These are phyloP conservation scores for Vulpes vulpes DNA, from an alignment of 2,113 vertebrate genomes.

Conservation along the genomic window DNA sequence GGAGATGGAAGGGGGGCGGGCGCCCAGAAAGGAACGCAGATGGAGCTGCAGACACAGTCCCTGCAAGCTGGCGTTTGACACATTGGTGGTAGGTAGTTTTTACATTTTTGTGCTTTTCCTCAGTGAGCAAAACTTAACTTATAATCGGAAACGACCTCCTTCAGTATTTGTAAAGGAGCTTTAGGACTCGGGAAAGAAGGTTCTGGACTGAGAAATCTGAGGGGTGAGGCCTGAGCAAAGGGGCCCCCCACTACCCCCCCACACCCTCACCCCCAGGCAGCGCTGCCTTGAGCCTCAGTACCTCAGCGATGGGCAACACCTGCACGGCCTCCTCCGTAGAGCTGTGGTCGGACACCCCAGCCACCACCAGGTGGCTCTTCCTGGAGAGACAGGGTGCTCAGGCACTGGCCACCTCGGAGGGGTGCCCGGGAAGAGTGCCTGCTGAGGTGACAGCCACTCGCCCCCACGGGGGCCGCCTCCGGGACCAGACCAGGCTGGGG, in stretches of 20 bases:
- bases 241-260: not conserved
- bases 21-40: too few species aligned
- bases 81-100: not conserved
- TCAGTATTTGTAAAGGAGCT: not conserved
- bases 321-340: not conserved
- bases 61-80: not conserved
- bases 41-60: not conserved
- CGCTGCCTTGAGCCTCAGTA: not conserved
- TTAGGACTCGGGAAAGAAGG: not conserved
- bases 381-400: not conserved
- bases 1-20: not conserved
- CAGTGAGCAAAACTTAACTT: not conserved
- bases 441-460: fast-evolving
- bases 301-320: not conserved
- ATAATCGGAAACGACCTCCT: not conserved
- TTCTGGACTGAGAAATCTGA: not conserved
- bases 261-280: fast-evolving
- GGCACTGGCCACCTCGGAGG: not conserved
- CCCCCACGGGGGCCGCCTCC: too few species aligned
- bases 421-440: fast-evolving
- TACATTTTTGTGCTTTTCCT: not conserved
- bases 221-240: not conserved
- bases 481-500: not conserved
- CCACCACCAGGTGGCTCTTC: not conserved
- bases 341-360: not conserved